These are phyloP conservation scores for Coracopsis vasa DNA, from an alignment of 2,113 vertebrate species.

Conservation along the genomic window DNA sequence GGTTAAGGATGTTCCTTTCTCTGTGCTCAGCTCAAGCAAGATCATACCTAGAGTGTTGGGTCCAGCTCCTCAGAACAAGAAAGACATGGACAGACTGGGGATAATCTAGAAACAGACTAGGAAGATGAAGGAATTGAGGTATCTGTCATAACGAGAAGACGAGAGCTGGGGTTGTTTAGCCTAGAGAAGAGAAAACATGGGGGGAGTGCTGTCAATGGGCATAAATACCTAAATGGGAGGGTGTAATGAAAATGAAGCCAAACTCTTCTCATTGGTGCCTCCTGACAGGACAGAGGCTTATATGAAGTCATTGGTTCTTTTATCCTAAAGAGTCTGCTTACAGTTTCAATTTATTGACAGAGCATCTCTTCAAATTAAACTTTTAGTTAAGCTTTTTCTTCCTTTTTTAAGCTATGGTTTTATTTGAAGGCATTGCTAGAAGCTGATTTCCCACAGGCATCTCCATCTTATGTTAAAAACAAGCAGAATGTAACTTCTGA, in stretches of 20 bases:
- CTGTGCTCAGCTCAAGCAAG: neutral
- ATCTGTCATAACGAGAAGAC: neutral
- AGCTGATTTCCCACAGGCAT: neutral
- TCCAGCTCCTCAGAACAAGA: neutral
- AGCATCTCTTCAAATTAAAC: neutral
- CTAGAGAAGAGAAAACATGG: neutral
- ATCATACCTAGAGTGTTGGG: neutral
- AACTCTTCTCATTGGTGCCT: neutral
- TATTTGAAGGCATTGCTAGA: neutral
- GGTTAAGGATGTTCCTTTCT: neutral
- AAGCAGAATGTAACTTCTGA: neutral
- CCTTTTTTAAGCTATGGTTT: neutral
- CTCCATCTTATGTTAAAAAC: neutral
- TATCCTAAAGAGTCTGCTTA: neutral
- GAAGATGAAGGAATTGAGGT: neutral
- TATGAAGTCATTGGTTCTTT: neutral
- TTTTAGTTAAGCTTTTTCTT: neutral
- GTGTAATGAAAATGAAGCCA: neutral
- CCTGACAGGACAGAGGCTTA: neutral
- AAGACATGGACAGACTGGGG: neutral
- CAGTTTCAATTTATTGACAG: neutral
- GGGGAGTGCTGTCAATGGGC: neutral
- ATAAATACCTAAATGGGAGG: neutral
- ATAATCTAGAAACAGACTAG: neutral
- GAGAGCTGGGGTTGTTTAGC: neutral